Conservation (phyloP, 2,797 vertebrate genomes). For the Tokudaia tokunoshimensis region DNA sequence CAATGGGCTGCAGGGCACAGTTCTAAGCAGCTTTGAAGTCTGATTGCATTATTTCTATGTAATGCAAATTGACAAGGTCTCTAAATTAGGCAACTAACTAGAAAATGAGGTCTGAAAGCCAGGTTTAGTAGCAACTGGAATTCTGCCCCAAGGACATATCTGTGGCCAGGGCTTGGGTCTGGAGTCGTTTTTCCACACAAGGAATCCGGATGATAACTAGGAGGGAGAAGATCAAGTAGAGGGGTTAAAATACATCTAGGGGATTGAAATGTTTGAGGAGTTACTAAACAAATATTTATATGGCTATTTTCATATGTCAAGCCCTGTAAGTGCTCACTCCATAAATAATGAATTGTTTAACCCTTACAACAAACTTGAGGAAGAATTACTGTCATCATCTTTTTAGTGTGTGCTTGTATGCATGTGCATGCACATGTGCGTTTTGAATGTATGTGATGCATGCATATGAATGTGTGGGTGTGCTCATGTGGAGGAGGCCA, state of each 20-base stretch:
- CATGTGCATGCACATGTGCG: background rate
- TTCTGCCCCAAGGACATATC: conserved; percentile 48
- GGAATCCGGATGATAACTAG: background rate
- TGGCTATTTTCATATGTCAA: background rate
- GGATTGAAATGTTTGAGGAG: background rate
- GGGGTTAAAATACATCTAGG: background rate
- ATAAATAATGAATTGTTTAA: background rate
- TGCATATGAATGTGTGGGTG: background rate
- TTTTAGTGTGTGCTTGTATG: background rate
- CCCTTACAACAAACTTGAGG: background rate
- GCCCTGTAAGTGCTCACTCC: background rate
- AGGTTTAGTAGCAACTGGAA: conserved; percentile 56
- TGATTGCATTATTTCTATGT: conserved; percentile 81
- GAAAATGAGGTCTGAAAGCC: conserved; percentile 76
- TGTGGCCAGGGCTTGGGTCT: conserved; percentile 9
- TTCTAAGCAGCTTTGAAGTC: conserved; percentile 77
- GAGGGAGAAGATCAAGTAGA: background rate
- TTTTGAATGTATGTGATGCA: background rate
- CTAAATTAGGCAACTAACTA: conserved; percentile 81
- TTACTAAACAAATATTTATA: conserved; percentile 58
- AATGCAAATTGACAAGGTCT: conserved; percentile 74
- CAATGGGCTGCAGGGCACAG: conserved; percentile 53
- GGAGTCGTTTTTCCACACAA: background rate
- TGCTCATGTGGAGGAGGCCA: background rate
- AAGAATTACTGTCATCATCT: background rate